Base-by-base conservation (phyloP, 2,888 invertebrate species). In the Diarsia rubi region DNA sequence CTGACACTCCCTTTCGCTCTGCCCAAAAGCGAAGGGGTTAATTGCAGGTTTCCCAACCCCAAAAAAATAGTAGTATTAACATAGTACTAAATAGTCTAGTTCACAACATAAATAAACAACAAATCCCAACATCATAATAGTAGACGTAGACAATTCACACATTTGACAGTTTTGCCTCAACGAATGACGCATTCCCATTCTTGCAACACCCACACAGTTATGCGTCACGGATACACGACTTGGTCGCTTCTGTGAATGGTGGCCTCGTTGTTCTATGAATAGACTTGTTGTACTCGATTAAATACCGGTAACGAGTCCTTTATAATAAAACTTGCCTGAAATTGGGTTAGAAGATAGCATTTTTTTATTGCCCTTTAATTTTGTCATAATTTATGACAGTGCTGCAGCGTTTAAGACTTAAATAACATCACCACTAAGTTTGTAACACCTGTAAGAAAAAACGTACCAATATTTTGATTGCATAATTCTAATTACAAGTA, bases 131-230 rank as follows among this genome's bases (percentile, higher is more conserved):
- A 27, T 27, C 45, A 31, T 37, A 27, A n/a, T 60, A 12, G 37
- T 0, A 37, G 5, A 60, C 37, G 37, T 0, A 37, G 5, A 60
- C 37, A 27, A 60, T 71, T 52, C n/a, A n/a, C 42, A 52, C 47
- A 24, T 44, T 75, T 47, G 19, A 63, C 75, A 63, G 16, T 69
- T 45, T 47, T 24, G 16, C 57, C 21, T 60, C 27, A 62, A 37
- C 44, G 57, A 2, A 37, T 74, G 77, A 73, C 73, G 62, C 11
- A 45, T 42, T 14, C 47, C 1, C 42, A 54, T 74, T 73, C 73
- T 24, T 19, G 37, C 49, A 44, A 73, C 69, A n/a, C 84, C 81
- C 75, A 83, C 85, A 64, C 63, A 47, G 21, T 24, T 27, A 24
- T 81, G 57, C 66, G 66, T 67, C 71, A 81, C 47, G 12, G 52